Evolutionary conservation across 2,888 invertebrate species (phyloP), one percentile per base, ranked within the genome.

Genomic region (Sarcophaga caerulescens): DNA sequence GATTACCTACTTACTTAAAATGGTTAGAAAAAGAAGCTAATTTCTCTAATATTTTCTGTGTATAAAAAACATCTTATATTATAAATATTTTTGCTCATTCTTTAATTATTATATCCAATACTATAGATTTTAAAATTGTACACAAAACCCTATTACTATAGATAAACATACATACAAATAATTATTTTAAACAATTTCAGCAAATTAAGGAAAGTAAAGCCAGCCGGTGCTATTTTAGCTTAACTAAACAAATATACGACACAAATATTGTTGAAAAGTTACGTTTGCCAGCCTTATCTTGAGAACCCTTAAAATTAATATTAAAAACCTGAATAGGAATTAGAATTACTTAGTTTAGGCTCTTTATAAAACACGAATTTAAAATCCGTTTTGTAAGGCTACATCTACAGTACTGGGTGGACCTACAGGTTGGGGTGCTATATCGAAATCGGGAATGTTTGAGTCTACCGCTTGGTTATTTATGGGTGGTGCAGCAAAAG

Each of bases 401-500:
- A 88, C 84, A 11, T 69, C 74, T 17, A 57, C 73, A 4, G 88
- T 90, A 17, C 87, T 86, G 11, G 91, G 90, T 11, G 90, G 90
- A 6, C 89, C 91, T 1, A 90, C 35, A 0, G 91, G 90, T 65
- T 89, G 88, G 68, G 90, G 88, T 45, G 89, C 88, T 76, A 88
- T 88, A 66, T 88, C 88, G 62, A 88, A 88, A 79, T 87, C 89
- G n/a, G 77, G 77, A 81, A 81, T 85, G 70, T 8, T 66, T 45
- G 59, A 1, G 35, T 21, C 5, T 2, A 4, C 14, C 12, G 1
- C 21, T 75, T 63, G 52, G 0, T 8, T 62, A 59, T 60, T 69
- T 1, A 21, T 6, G 4, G 91, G 91, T 12, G 90, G 90, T 11
- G 88, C 75, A 5, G 91, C 88, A 75, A 91, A 91, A 25, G 92